These are phyloP conservation scores for Alaudala cheleensis DNA, from an alignment of 2,113 vertebrate genomes.

Conservation along the genomic window DNA sequence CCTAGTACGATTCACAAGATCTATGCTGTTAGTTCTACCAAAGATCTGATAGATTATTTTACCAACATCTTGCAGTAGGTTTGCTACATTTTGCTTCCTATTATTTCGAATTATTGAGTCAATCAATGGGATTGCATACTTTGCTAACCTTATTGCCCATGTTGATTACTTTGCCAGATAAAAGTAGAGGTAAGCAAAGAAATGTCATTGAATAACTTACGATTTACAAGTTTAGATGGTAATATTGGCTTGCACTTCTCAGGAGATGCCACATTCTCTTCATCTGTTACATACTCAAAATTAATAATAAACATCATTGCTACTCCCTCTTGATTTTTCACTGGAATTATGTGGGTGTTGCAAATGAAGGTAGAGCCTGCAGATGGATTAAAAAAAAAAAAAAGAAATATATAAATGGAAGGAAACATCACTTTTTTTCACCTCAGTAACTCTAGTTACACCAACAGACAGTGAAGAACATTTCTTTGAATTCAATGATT, in stretches of 20 bases:
- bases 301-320: constrained; percentile 99
- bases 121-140: neutral
- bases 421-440: neutral
- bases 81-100: neutral
- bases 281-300: constrained; percentile 89
- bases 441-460: neutral
- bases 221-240: constrained; percentile 87
- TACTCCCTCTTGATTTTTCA: constrained; percentile 96
- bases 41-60: neutral
- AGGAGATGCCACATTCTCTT: constrained; percentile 81
- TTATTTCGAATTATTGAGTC: neutral
- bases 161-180: neutral
- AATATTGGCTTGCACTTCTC: constrained; percentile 89
- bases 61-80: neutral
- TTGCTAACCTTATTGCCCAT: neutral
- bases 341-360: constrained; percentile 93
- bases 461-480: neutral
- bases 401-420: neutral
- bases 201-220: constrained; percentile 77
- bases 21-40: neutral
- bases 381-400: neutral
- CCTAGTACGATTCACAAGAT: neutral
- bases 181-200: neutral
- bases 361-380: constrained; percentile 94
- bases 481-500: neutral